Evolutionary conservation across 2,113 vertebrate genomes (phyloP), one percentile per base, ranked within the genome.

Genomic region (Barnardius zonarius): DNA sequence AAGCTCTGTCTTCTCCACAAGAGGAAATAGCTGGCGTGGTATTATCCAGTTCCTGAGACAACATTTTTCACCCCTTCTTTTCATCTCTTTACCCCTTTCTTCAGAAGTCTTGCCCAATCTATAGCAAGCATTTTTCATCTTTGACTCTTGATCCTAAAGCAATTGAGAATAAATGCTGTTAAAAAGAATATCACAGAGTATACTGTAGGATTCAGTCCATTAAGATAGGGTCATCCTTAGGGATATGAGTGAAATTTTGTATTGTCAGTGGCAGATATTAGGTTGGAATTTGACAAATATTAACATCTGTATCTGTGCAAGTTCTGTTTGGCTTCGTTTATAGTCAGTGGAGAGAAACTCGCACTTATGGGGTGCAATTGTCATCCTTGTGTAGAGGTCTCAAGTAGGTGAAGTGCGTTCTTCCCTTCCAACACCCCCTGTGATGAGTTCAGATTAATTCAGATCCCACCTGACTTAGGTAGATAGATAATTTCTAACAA

Each of bases 81-180:
- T 95, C 46, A 88, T 95, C 25, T 72, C 91, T 82, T 96, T 94
- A 92, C 86, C 86, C 73, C 80, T 92, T 92, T 96, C 69, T 43
- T 94, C 86, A 93, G 88, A 96, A 95, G 63, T 94, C 88, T 95
- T 93, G 86, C 44, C 86, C 92, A 76, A 92, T 63, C n/a, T 79
- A 68, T 84, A 82, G 83, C 83, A 84, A 92, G 59, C 15, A 69
- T 52, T 88, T 96, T 94, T 96, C 81, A 89, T 95, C 93, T 96
- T 91, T 91, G 92, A 95, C 92, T 96, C 91, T 97, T 96, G 95
- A 96, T 96, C 92, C 49, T 79, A 66, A 89, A 89, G 90, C 83
- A 73, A 52, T 87, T 88, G 92, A 93, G 88, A 91, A 82, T 86
- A 96, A 92, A 79, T 86, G 79, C 64, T 76, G 66, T 43, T 86